Evolutionary conservation across 2,113 vertebrate species (phyloP).

Genomic region (Echinops telfairi): DNA sequence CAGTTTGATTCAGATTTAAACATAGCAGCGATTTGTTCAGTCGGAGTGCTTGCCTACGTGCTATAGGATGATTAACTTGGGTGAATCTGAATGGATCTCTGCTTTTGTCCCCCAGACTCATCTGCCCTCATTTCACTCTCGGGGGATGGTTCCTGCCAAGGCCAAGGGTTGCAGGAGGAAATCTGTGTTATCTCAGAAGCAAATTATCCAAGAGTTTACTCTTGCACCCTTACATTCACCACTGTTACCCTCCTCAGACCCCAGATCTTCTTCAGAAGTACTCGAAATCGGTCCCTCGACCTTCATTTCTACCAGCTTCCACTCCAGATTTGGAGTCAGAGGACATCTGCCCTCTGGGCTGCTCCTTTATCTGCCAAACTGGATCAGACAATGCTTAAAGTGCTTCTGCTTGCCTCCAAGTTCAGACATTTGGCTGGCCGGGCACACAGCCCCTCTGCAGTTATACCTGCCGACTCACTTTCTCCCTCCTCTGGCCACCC

Average conservation of each 20-base stretch:
- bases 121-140: background rate
- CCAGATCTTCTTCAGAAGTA: background rate
- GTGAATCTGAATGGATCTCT: background rate
- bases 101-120: background rate
- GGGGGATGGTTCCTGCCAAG: too few relatives aligned
- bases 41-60: background rate
- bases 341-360: background rate
- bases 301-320: background rate
- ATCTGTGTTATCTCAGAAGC: background rate
- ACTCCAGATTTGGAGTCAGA: background rate
- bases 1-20: background rate
- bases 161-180: background rate
- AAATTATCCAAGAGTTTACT: background rate
- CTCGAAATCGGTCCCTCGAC: background rate
- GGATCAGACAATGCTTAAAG: background rate
- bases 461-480: background rate
- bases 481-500: fast-evolving
- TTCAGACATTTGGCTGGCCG: background rate
- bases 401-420: background rate
- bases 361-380: background rate
- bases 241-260: background rate
- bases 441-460: background rate
- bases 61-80: background rate
- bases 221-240: background rate
- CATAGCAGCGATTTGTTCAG: background rate